These are phyloP conservation scores for Procambarus virginalis DNA, from an alignment of 1,140 invertebrate species.

Conservation along the genomic window DNA sequence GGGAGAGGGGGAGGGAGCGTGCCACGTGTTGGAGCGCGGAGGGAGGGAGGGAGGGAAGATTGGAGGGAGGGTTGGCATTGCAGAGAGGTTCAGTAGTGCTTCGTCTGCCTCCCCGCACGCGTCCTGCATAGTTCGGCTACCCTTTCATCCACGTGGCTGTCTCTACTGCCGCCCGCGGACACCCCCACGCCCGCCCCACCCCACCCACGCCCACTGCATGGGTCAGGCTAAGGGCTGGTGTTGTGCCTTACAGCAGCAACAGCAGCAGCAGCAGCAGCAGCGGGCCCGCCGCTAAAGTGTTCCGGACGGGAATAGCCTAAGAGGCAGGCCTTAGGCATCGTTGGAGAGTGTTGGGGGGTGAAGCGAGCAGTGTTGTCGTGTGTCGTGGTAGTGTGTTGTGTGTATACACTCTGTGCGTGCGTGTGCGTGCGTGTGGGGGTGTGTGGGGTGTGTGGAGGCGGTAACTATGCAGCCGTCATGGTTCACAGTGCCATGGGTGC, in stretches of 20 bases:
- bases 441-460: neutral
- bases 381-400: neutral
- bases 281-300: neutral
- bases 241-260: neutral
- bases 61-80: neutral
- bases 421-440: neutral
- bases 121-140: neutral
- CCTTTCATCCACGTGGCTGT: neutral
- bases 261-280: neutral
- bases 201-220: neutral
- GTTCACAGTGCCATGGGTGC: constrained; percentile 50
- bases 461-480: constrained; percentile 42
- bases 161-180: neutral
- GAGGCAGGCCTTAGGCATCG: neutral
- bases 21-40: neutral
- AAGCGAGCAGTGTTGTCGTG: neutral
- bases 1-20: neutral
- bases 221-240: neutral
- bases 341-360: neutral
- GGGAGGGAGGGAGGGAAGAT: neutral
- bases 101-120: neutral
- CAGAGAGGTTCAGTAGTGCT: neutral
- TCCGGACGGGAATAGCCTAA: neutral
- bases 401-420: neutral
- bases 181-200: neutral